Percentiles rank a stretch among this genome's conserved stretches.
These are phyloP conservation scores for Cabera pusaria DNA, from an alignment of 2,888 invertebrate species.

Conservation along the genomic window DNA sequence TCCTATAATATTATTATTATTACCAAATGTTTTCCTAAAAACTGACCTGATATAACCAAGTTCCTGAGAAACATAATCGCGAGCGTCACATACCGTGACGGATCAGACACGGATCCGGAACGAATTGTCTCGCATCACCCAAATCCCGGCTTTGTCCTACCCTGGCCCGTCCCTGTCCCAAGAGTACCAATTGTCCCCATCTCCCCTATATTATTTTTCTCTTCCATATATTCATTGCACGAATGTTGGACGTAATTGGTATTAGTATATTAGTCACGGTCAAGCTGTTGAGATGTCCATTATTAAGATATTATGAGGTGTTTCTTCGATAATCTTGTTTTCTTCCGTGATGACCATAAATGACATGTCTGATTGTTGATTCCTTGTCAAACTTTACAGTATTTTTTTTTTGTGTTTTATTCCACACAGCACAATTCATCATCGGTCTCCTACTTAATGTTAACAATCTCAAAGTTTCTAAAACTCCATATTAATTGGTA, in stretches of 20 bases:
- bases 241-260: slow-evolving; percentile 13
- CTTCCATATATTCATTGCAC: slow-evolving; percentile 34
- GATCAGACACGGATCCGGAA: slow-evolving; percentile 63
- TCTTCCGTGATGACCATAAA: too few relatives aligned
- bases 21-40: too few relatives aligned
- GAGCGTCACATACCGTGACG: slow-evolving; percentile 37
- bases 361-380: too few relatives aligned
- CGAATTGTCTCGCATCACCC: slow-evolving; percentile 62
- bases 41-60: not conserved
- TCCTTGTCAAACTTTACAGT: too few relatives aligned
- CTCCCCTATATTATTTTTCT: slow-evolving; percentile 18
- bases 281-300: slow-evolving; percentile 13
- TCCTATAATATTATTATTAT: too few relatives aligned
- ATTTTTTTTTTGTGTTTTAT: too few relatives aligned
- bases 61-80: slow-evolving; percentile 22
- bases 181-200: slow-evolving; percentile 3
- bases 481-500: too few relatives aligned
- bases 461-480: too few relatives aligned
- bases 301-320: too few relatives aligned
- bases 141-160: slow-evolving; percentile 53
- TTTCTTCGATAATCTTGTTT: too few relatives aligned
- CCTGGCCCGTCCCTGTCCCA: slow-evolving; percentile 47
- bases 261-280: slow-evolving; percentile 20
- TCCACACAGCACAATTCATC: too few relatives aligned
- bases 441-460: too few relatives aligned